Evolutionary conservation across 2,113 vertebrate genomes (phyloP).

Genomic region (Cacatua alba): DNA sequence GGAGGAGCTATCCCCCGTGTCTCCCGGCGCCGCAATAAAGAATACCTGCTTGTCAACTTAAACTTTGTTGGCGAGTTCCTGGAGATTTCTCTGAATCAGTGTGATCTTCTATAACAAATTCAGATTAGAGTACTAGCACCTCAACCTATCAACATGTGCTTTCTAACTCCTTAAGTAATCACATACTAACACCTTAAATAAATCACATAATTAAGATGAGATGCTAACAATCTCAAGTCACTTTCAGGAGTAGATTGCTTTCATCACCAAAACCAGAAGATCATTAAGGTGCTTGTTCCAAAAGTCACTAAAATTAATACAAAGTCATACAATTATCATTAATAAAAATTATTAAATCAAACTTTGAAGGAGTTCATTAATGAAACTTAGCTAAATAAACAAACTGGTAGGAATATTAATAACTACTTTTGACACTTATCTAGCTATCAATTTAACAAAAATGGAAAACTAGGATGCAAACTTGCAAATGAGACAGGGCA

Average conservation of each 20-base stretch:
- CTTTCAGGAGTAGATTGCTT: background rate
- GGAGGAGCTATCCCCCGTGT: no score
- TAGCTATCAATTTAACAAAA: background rate
- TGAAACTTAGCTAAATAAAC: background rate
- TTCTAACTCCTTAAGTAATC: background rate
- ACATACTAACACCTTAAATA: background rate
- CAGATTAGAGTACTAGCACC: background rate
- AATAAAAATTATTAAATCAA: background rate
- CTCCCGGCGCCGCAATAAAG: no score
- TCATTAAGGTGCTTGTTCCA: background rate
- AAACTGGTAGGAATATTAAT: background rate
- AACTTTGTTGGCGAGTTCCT: no score
- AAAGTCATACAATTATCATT: background rate
- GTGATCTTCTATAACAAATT: background rate
- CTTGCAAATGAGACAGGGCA: background rate
- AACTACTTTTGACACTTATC: background rate
- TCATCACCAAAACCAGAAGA: background rate
- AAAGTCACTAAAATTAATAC: background rate
- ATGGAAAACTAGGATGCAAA: rapidly evolving
- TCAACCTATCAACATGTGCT: rapidly evolving
- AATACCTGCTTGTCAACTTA: no score
- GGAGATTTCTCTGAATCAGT: no score
- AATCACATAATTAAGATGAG: background rate
- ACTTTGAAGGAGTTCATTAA: background rate
- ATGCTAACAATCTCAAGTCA: background rate